phyloP scores from a whole-genome alignment of 2,888 invertebrate species.

The Tenthredo amoena region DNA sequence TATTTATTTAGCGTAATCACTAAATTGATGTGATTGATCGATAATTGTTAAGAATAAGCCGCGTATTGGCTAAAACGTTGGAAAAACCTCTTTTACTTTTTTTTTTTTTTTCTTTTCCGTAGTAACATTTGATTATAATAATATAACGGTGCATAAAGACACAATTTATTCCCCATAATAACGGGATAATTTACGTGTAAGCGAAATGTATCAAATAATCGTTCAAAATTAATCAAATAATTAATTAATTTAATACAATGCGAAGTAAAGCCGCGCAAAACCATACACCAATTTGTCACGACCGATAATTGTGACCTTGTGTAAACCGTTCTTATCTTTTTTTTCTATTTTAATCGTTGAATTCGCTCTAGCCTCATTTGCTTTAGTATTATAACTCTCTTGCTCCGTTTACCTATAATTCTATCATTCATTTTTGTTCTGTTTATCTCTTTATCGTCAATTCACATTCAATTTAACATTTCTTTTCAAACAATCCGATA shows the following conservation, averaged over 20 bases:
- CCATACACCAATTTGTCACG: neutral
- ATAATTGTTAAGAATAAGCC: slow-evolving; percentile 18
- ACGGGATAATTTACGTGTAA: neutral
- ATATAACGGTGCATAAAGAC: neutral
- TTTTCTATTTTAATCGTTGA: neutral
- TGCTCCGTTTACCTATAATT: neutral
- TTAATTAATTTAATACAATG: neutral
- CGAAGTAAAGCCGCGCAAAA: slow-evolving; percentile 4
- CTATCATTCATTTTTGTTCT: neutral
- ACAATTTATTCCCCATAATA: neutral
- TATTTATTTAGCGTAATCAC: neutral
- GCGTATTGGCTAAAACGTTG: neutral
- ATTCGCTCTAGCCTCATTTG: slow-evolving; percentile 13
- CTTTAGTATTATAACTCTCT: neutral
- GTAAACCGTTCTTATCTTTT: neutral
- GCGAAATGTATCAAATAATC: neutral
- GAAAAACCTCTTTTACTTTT: neutral
- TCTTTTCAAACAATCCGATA: neutral
- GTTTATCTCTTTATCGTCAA: slow-evolving; percentile 18
- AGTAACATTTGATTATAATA: neutral
- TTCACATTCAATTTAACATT: slow-evolving; percentile 35
- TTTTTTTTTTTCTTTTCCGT: neutral
- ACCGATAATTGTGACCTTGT: neutral
- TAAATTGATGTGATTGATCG: slow-evolving; percentile 28
- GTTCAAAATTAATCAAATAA: neutral